A percentile compares a stretch with the other conserved stretches of the same genome.
These are phyloP conservation scores for Acrobasis consociella DNA, from an alignment of 2,888 invertebrate genomes.

Conservation along the genomic window DNA sequence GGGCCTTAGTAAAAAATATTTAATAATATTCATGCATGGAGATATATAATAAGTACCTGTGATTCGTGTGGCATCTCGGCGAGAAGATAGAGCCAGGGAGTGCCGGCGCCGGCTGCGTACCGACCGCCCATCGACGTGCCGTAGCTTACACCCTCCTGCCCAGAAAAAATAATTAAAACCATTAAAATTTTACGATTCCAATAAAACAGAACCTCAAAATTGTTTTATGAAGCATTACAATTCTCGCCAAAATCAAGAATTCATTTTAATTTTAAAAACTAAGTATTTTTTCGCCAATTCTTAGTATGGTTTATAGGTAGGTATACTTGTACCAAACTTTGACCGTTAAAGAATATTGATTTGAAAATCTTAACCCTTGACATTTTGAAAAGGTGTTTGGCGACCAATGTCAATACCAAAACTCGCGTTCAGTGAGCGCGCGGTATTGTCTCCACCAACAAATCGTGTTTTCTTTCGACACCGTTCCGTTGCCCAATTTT, in stretches of 20 bases:
- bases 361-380: background rate
- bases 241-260: too few species aligned
- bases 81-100: slow-evolving; percentile 70
- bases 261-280: too few species aligned
- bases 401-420: background rate
- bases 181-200: background rate
- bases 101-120: slow-evolving; percentile 52
- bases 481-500: slow-evolving; percentile 46
- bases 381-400: background rate
- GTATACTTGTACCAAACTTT: too few species aligned
- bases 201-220: background rate
- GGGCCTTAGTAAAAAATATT: too few species aligned
- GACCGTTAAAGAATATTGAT: background rate
- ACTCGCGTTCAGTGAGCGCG: background rate
- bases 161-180: background rate
- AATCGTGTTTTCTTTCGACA: slow-evolving; percentile 24
- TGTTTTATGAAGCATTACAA: too few species aligned
- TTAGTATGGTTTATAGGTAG: too few species aligned
- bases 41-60: slow-evolving; percentile 53
- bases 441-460: slow-evolving; percentile 1
- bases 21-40: too few species aligned
- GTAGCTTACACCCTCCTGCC: slow-evolving; percentile 69
- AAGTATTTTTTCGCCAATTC: too few species aligned
- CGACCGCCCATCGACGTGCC: slow-evolving; percentile 79
- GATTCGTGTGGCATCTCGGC: slow-evolving; percentile 69